Evolutionary conservation across 2,888 invertebrate species (phyloP), one percentile per base, ranked within the genome.

Genomic region (Drosophila hamatofila): DNA sequence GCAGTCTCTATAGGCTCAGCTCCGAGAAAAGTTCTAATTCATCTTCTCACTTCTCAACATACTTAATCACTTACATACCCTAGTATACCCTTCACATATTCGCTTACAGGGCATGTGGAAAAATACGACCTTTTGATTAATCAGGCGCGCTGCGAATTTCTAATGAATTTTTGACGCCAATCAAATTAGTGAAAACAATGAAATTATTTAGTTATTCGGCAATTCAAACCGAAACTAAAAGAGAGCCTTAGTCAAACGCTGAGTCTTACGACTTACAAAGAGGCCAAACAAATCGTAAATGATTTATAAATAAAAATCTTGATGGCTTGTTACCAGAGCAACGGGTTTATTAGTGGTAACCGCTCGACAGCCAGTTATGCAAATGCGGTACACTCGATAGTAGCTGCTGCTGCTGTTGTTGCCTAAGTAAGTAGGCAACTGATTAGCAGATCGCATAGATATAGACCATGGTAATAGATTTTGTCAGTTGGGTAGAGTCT

Each of bases 141-240:
- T 81, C 62, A 55, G 63, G 64, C 42, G 68, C 42, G 52, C 68
- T 71, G 80, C 78, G 49, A 73, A 78, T 76, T 67, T 78, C 33
- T 16, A 83, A 78, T 81, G 66, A 69, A 71, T 81, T 81, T 82
- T 80, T 80, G 81, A 85, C 87, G 72, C 77, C 83, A 75, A 75
- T 81, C 78, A 83, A 83, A 86, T 83, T 86, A 84, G 78, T 56
- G 39, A 71, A 83, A 64, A 81, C 87, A 87, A 87, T 73, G 83
- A 72, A 76, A 80, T 76, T 75, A 80, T 84, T 84, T 72, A 58
- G 77, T 65, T 78, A 61, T 54, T 39, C 33, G 48, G 58, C 42
- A 54, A 54, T 42, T 52, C 54, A 25, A 61, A 37, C 25, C 25
- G 39, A 54, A 58, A 48, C 57, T 37, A 16, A 49, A 63, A 57